Conservation (phyloP, 1,140 invertebrate genomes). For the Frieseomelitta varia region DNA sequence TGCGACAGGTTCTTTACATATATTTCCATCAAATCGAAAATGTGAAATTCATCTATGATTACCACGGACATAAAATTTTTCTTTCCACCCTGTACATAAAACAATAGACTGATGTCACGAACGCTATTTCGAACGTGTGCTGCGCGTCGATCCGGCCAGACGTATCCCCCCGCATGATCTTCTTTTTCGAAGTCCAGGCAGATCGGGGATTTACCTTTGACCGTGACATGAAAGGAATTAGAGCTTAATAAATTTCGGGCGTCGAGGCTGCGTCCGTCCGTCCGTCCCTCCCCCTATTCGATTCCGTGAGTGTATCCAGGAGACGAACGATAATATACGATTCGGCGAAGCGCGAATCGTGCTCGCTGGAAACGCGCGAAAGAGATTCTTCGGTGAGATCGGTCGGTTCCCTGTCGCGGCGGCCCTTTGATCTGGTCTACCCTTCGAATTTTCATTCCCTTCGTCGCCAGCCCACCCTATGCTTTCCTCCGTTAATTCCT, state of each 20-base stretch:
- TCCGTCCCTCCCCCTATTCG: slow-evolving; percentile 13
- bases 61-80: neutral
- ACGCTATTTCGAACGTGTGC: neutral
- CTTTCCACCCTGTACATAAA: neutral
- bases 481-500: slow-evolving; percentile 52
- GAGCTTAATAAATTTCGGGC: slow-evolving; percentile 60
- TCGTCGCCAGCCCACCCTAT: slow-evolving; percentile 27
- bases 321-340: slow-evolving; percentile 58
- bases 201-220: slow-evolving; percentile 57
- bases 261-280: neutral
- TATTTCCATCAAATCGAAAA: no score
- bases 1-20: no score
- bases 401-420: slow-evolving; percentile 11
- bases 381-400: slow-evolving; percentile 51
- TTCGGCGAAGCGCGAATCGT: slow-evolving; percentile 52
- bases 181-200: slow-evolving; percentile 16
- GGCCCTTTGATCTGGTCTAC: slow-evolving; percentile 55
- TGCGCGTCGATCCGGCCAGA: neutral
- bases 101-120: neutral
- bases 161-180: neutral
- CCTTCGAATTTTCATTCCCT: slow-evolving; percentile 58
- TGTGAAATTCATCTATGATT: no score
- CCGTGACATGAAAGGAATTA: slow-evolving; percentile 63
- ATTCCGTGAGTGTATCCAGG: slow-evolving; percentile 43
- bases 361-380: slow-evolving; percentile 45